A percentile compares a stretch with the other conserved stretches of the same genome.
These are phyloP conservation scores for Deladenus siricidicola DNA, from an alignment of 2,888 invertebrate species.

Conservation along the genomic window DNA sequence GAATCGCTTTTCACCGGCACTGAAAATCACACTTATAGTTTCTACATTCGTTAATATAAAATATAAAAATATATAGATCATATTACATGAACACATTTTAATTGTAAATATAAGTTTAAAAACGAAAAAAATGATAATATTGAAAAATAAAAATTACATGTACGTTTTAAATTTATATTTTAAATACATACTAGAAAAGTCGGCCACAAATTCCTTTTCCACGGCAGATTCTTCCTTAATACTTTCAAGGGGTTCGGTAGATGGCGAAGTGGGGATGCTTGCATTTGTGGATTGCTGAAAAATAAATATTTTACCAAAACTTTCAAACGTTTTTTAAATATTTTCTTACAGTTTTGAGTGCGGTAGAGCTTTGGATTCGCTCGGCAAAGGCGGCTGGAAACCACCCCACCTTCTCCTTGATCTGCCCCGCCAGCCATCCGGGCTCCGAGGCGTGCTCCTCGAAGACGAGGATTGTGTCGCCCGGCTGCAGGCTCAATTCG, in stretches of 20 bases:
- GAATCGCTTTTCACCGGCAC: no score
- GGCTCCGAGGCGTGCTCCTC: conserved; percentile 79
- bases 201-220: conserved; percentile 17
- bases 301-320: neutral
- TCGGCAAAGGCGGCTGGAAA: conserved; percentile 57
- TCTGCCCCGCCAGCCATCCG: conserved; percentile 66
- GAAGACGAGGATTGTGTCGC: conserved; percentile 74
- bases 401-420: conserved; percentile 68
- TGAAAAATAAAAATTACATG: neutral
- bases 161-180: neutral
- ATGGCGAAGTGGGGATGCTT: conserved; percentile 24
- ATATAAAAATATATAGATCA: no score
- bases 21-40: no score
- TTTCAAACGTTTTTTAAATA: neutral
- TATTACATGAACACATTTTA: no score
- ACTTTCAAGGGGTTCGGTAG: conserved; percentile 30
- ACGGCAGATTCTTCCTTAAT: conserved; percentile 24
- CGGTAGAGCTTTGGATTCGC: conserved; percentile 10
- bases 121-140: neutral
- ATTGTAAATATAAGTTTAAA: no score
- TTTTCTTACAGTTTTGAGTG: neutral
- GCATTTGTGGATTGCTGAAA: neutral
- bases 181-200: neutral
- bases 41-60: no score
- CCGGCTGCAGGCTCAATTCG: conserved; percentile 84